These are phyloP conservation scores for Theristicus caerulescens DNA, from an alignment of 2,113 vertebrate genomes.

Conservation along the genomic window DNA sequence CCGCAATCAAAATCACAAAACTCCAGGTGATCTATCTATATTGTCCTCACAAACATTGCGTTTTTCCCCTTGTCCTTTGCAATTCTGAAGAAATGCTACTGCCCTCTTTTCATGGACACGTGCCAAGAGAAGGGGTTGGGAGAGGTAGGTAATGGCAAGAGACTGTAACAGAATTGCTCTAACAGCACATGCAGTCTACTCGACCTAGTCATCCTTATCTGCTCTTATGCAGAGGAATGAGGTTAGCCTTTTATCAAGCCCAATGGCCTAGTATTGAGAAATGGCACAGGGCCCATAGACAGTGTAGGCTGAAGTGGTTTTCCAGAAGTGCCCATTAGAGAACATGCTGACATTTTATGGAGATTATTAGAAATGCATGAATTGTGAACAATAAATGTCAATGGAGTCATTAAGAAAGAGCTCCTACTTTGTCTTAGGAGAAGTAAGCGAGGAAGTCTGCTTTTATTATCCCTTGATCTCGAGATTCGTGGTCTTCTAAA, in stretches of 20 bases:
- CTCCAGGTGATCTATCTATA: background rate
- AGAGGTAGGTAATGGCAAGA: background rate
- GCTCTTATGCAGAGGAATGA: background rate
- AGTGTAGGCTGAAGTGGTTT: background rate
- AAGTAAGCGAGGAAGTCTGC: slow-evolving; percentile 1
- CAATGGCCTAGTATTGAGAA: background rate
- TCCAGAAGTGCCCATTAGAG: slow-evolving; percentile 14
- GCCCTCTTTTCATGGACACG: background rate
- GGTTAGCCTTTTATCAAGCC: background rate
- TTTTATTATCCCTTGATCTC: slow-evolving; percentile 1
- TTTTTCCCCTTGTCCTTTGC: background rate
- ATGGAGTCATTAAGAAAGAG: slow-evolving; percentile 51
- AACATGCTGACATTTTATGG: slow-evolving; percentile 63
- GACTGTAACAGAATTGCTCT: background rate
- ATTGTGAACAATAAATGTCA: slow-evolving; percentile 48
- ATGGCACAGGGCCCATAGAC: background rate
- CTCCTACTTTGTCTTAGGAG: background rate
- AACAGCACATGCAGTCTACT: background rate
- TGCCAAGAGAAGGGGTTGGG: background rate
- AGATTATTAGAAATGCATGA: slow-evolving; percentile 63
- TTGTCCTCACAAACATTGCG: background rate
- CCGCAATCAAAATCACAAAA: background rate
- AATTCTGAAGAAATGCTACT: background rate
- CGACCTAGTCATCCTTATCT: background rate
- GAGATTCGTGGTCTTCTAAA: background rate